phyloP scores from a whole-genome alignment of 2,113 vertebrate genomes.

The Carlito syrichta region DNA sequence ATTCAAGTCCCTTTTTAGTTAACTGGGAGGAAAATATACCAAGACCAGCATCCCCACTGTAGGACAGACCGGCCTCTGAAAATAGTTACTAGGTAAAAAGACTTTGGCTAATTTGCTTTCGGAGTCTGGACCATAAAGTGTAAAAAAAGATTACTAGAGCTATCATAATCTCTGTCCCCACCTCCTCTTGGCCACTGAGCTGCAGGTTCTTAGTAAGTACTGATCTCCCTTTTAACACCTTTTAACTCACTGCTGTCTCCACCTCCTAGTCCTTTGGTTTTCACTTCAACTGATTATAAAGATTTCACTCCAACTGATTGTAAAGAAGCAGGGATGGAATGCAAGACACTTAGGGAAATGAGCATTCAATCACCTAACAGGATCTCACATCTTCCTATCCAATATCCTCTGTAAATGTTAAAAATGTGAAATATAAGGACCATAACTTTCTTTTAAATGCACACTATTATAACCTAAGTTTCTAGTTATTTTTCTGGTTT shows the following conservation, averaged over 20 bases:
- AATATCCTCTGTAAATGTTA: background rate
- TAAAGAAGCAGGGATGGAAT: background rate
- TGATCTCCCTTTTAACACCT: background rate
- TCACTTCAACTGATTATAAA: background rate
- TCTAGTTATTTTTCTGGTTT: slow-evolving; percentile 7
- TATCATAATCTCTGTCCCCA: background rate
- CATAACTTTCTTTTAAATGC: background rate
- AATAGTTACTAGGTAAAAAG: background rate
- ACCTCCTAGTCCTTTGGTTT: background rate
- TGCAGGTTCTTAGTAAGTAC: background rate
- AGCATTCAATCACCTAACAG: background rate
- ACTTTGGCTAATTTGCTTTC: background rate
- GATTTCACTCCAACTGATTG: background rate
- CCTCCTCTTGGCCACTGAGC: background rate
- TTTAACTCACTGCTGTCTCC: background rate
- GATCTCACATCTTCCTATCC: background rate
- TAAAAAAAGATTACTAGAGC: background rate
- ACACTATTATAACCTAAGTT: background rate
- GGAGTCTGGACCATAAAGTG: background rate
- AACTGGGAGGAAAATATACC: background rate
- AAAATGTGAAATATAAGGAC: background rate
- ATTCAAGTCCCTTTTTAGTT: background rate
- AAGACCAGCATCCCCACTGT: background rate
- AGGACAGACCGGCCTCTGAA: background rate
- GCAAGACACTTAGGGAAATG: background rate